Percentiles rank a stretch among this genome's conserved stretches.
These are phyloP conservation scores for Bucco capensis DNA, from an alignment of 2,113 vertebrate genomes.

Conservation along the genomic window DNA sequence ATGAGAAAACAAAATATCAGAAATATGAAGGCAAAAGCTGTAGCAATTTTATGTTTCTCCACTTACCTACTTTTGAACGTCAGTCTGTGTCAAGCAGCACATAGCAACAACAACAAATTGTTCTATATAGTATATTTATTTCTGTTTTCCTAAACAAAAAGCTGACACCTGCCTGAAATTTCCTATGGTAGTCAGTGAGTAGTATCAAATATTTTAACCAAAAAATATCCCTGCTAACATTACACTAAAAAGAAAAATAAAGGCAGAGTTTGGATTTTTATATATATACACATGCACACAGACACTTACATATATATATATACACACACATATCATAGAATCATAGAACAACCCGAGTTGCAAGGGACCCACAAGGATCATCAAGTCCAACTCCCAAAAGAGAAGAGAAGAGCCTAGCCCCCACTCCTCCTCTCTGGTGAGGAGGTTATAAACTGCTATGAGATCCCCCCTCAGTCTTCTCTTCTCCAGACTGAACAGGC, in stretches of 20 bases:
- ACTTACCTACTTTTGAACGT: background rate
- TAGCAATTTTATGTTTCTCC: background rate
- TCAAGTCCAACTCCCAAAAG: too few species aligned
- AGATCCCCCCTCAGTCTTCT: too few species aligned
- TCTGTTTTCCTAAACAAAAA: slow-evolving; percentile 19
- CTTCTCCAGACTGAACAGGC: too few species aligned
- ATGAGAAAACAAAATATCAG: background rate
- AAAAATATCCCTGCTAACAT: background rate
- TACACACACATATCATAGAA: too few species aligned
- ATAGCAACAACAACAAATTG: background rate
- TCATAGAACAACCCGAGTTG: too few species aligned
- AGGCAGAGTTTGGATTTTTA: background rate
- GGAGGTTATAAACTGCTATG: too few species aligned
- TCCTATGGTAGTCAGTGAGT: background rate
- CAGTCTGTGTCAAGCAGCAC: background rate
- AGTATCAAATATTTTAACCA: background rate
- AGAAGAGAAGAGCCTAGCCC: too few species aligned
- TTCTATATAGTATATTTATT: background rate
- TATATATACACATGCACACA: background rate
- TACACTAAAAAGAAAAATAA: background rate
- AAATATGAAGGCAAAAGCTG: background rate
- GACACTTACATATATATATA: background rate
- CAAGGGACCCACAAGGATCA: too few species aligned
- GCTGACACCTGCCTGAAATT: slow-evolving; percentile 7
- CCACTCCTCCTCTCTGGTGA: too few species aligned